Evolutionary conservation across 1,140 invertebrate species (phyloP), one percentile per base, ranked within the genome.

Genomic region (Agraylea sexmaculata): DNA sequence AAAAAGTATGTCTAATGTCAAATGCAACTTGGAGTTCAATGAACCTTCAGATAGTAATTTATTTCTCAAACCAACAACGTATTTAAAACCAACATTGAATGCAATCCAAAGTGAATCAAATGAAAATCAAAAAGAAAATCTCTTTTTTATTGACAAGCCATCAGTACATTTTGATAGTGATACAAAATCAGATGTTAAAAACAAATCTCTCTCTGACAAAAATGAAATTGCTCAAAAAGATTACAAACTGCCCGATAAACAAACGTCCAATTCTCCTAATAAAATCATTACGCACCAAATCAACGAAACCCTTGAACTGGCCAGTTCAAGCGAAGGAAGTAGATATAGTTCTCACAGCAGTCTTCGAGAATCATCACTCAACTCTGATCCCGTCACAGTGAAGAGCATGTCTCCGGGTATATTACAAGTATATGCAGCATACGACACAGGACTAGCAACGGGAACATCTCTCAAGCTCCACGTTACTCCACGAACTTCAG

Each of bases 381-480:
- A 40, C 16, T 37, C 47, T 7, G 47, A 49, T 17, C 43, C 40
- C n/a, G n/a, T 49, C 11, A 43, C 47, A 4, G 47, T 49, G 2
- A 49, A 49, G 31, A 49, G 43, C 31, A 25, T 35, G 2, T 42
- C 47, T 12, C 66, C 73, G 18, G 78, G 77, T 18, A 80, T 80
- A 42, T 63, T 81, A 15, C 77, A 87, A 81, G 89, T 97, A 16
- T 95, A 85, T 57, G 89, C 89, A 1, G 90, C 91, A 2, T 97
- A 96, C 57, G 87, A 94, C 48, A 95, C 88, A 0, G 91, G 92
- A 16, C 59, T 96, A 42, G 87, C 87, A 3, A 79, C 76, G 28
- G 91, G 90, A 0, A 94, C 90, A 2, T 91, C 87, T 50, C 74
- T 97, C 1, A 91, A 90, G 56, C 65, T 97, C 1, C 87, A 94